A percentile compares a stretch with the other conserved stretches of the same genome.
These are phyloP conservation scores for Formica exsecta DNA, from an alignment of 1,140 invertebrate genomes.

Conservation along the genomic window DNA sequence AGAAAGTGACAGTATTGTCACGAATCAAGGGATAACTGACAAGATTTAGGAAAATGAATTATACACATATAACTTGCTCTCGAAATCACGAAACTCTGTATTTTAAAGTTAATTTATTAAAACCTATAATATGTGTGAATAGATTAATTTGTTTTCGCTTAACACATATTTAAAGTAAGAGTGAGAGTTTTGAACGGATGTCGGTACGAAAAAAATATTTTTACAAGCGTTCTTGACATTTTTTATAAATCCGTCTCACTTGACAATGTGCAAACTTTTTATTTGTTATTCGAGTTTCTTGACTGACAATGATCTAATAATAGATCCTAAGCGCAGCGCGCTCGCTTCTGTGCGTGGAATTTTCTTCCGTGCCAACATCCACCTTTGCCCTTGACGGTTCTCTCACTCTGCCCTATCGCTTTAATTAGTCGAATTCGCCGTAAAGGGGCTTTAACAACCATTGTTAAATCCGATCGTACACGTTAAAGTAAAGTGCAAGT, in stretches of 20 bases:
- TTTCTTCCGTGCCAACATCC: conserved; percentile 33
- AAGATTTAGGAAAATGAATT: not conserved
- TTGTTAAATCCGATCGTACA: conserved; percentile 10
- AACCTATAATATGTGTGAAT: not conserved
- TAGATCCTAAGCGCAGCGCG: conserved; percentile 31
- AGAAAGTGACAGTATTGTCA: not conserved
- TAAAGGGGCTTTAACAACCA: not conserved
- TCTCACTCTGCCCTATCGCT: not conserved
- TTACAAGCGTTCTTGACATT: not conserved
- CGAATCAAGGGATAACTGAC: not conserved
- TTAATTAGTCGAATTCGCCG: conserved; percentile 43
- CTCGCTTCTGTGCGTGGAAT: conserved; percentile 32
- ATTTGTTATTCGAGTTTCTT: conserved; percentile 40
- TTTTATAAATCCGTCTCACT: conserved; percentile 11
- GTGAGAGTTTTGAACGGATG: not conserved
- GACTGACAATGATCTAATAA: conserved; percentile 54
- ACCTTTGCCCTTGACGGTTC: conserved; percentile 29
- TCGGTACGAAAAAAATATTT: not conserved
- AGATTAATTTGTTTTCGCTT: conserved; percentile 14
- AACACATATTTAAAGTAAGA: not conserved
- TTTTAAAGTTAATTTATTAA: conserved; percentile 7
- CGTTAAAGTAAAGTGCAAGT: conserved; percentile 36
- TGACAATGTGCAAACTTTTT: conserved; percentile 17
- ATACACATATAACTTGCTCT: not conserved
- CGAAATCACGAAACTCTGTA: no score